These are phyloP conservation scores for Copsychus sechellarum DNA, from an alignment of 2,113 vertebrate species.

Conservation along the genomic window DNA sequence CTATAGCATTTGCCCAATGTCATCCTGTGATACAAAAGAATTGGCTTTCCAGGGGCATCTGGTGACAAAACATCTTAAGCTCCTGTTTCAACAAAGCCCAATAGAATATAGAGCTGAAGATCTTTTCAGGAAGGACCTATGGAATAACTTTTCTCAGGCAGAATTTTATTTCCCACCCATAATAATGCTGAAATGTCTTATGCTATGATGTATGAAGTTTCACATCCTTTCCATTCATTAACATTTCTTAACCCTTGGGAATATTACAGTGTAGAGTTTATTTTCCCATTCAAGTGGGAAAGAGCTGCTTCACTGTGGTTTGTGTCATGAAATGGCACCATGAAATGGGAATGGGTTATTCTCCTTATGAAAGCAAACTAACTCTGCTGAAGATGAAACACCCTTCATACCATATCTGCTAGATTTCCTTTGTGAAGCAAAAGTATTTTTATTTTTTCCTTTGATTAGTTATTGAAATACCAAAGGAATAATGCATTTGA, in stretches of 20 bases:
- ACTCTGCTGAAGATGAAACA: neutral
- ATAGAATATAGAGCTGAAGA: neutral
- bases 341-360: neutral
- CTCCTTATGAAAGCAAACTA: neutral
- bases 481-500: neutral
- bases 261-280: neutral
- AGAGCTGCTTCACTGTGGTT: neutral
- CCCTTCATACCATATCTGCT: neutral
- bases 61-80: neutral
- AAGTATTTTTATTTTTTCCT: neutral
- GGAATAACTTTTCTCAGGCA: neutral
- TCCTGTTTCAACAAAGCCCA: neutral
- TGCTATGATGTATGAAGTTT: conserved; percentile 42
- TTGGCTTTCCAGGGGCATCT: neutral
- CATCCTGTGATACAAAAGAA: neutral
- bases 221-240: conserved; percentile 17
- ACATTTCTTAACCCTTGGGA: neutral
- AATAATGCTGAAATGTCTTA: neutral
- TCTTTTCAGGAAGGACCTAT: neutral
- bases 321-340: neutral
- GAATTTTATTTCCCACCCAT: neutral
- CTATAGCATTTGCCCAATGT: neutral
- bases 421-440: neutral
- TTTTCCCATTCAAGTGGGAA: conserved; percentile 7
- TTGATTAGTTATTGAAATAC: neutral